Percentiles rank a stretch among this genome's conserved stretches.
Conservation (phyloP, 2,113 vertebrate species). For the Paraplagusia blochii region DNA sequence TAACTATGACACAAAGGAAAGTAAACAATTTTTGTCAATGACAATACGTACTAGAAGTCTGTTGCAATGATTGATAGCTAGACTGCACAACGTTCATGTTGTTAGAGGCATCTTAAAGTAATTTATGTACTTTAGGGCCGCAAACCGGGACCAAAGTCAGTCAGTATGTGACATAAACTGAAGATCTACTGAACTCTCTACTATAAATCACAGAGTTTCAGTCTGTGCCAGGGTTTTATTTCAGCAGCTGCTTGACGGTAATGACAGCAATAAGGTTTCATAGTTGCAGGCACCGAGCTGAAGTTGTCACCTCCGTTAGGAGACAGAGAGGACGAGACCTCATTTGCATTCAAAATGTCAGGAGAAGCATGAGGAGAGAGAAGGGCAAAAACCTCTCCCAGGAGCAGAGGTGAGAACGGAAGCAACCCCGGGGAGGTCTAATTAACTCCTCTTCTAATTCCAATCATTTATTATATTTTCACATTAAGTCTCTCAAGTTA, state of each 20-base stretch:
- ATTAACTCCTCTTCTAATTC: slow-evolving; percentile 42
- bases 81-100: too few relatives aligned
- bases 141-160: too few relatives aligned
- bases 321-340: slow-evolving; percentile 40
- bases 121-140: too few relatives aligned
- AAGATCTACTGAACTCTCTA: too few relatives aligned
- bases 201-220: not conserved
- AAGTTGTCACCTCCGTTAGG: slow-evolving; percentile 18
- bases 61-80: too few relatives aligned
- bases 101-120: too few relatives aligned
- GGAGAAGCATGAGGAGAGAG: slow-evolving; percentile 20
- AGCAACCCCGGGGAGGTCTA: slow-evolving; percentile 12
- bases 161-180: too few relatives aligned
- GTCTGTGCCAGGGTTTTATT: slow-evolving; percentile 1
- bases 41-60: too few relatives aligned
- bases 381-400: slow-evolving; percentile 33
- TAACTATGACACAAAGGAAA: too few relatives aligned
- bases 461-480: slow-evolving; percentile 18
- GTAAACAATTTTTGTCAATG: too few relatives aligned
- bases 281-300: slow-evolving; percentile 18
- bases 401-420: slow-evolving; percentile 7
- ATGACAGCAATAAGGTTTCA: slow-evolving; percentile 10
- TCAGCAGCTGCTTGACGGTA: slow-evolving; percentile 19
- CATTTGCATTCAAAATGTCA: slow-evolving; percentile 67
- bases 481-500: slow-evolving; percentile 9